phyloP scores from a whole-genome alignment of 2,113 vertebrate species.

The Zosterops japonicus region DNA sequence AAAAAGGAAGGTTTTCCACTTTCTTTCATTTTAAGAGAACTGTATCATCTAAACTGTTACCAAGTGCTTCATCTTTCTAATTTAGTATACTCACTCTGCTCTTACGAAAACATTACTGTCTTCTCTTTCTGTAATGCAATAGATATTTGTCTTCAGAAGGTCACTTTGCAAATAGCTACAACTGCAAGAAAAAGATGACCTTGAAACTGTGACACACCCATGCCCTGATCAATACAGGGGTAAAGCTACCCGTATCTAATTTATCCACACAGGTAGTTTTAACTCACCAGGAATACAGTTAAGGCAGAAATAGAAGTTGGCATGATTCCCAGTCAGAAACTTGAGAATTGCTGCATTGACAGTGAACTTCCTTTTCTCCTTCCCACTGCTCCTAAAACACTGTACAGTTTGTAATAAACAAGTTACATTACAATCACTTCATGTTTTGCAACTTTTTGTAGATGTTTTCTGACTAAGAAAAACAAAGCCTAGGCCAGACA shows the following conservation, averaged over 20 bases:
- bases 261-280: not conserved
- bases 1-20: not conserved
- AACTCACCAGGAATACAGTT: not conserved
- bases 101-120: not conserved
- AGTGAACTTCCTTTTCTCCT: not conserved
- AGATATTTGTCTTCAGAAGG: not conserved
- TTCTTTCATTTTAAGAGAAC: not conserved
- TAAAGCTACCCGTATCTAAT: not conserved
- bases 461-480: not conserved
- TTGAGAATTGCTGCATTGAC: not conserved
- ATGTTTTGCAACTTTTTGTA: not conserved
- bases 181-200: not conserved
- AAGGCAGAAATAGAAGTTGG: slow-evolving; percentile 3
- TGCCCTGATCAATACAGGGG: not conserved
- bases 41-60: not conserved
- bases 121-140: not conserved
- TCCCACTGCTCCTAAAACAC: not conserved
- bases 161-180: not conserved
- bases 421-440: not conserved
- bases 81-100: not conserved
- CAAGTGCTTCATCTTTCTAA: not conserved
- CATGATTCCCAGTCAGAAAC: not conserved
- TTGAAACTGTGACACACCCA: not conserved
- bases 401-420: not conserved
- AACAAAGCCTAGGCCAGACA: not conserved